Conservation (phyloP, 2,797 vertebrate genomes). For the Jordanella pulchra region DNA sequence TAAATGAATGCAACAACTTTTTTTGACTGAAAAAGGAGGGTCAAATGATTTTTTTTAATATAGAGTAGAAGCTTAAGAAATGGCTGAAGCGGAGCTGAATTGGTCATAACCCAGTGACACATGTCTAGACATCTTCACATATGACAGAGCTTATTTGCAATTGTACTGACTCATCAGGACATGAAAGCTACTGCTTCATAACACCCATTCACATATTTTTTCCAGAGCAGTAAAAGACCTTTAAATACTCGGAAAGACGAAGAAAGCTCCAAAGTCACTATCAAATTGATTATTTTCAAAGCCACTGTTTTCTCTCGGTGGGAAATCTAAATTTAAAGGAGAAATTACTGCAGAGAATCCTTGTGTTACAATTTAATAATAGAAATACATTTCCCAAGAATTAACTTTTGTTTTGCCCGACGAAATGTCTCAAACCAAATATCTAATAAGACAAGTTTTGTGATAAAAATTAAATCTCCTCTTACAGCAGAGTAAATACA, state of each 20-base stretch:
- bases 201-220: constrained; percentile 53
- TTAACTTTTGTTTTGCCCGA: constrained; percentile 12
- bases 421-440: not conserved
- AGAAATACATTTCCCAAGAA: constrained; percentile 14
- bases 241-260: constrained; percentile 17
- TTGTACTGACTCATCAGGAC: constrained; percentile 52
- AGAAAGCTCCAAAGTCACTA: constrained; percentile 23
- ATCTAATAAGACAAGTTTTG: constrained; percentile 5
- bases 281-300: constrained; percentile 21
- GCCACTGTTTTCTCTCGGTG: constrained; percentile 11
- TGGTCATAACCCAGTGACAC: constrained; percentile 65
- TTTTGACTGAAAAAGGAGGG: constrained; percentile 66
- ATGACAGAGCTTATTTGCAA: constrained; percentile 65
- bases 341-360: constrained; percentile 13
- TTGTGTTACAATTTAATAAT: constrained; percentile 16
- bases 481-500: no score
- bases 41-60: constrained; percentile 14
- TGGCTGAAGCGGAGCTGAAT: constrained; percentile 34
- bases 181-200: constrained; percentile 55
- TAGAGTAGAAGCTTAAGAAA: constrained; percentile 40
- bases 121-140: constrained; percentile 70
- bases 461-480: constrained; percentile 1
- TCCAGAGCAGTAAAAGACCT: constrained; percentile 36
- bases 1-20: constrained; percentile 77
- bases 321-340: constrained; percentile 24